These are phyloP conservation scores for Lasius fuliginosus DNA, from an alignment of 2,888 invertebrate species.

Conservation along the genomic window DNA sequence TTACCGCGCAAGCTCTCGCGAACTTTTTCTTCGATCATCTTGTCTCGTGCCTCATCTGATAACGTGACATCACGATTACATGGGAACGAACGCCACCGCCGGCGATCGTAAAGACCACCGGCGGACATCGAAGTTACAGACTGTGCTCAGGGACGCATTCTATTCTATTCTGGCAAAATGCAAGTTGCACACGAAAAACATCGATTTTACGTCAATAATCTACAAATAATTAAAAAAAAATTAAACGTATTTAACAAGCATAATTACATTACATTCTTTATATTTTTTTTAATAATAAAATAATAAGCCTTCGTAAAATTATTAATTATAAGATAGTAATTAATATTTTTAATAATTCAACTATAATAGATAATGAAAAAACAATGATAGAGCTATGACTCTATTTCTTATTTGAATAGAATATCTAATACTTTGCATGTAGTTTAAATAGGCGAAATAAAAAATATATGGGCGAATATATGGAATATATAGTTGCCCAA, in stretches of 20 bases:
- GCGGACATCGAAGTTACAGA: slow-evolving; percentile 58
- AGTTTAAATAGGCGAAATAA: not conserved
- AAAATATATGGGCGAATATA: not conserved
- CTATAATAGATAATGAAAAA: not conserved
- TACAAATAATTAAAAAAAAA: not conserved
- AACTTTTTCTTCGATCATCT: slow-evolving; percentile 70
- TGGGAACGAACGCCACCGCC: slow-evolving; percentile 75
- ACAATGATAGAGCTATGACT: not conserved
- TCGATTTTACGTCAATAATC: slow-evolving; percentile 9
- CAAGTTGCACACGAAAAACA: not conserved
- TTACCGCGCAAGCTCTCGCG: slow-evolving; percentile 76
- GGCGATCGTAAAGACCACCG: slow-evolving; percentile 70
- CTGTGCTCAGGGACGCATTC: slow-evolving; percentile 53
- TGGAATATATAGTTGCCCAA: not conserved
- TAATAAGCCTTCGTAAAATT: not conserved
- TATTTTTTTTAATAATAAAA: not conserved
- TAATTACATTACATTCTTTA: not conserved
- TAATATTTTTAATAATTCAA: not conserved
- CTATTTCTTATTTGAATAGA: not conserved
- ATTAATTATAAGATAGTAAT: not conserved
- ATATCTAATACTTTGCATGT: not conserved
- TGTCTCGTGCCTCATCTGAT: slow-evolving; percentile 76
- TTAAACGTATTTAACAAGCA: not conserved
- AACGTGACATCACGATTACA: slow-evolving; percentile 83
- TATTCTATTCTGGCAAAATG: slow-evolving; percentile 18